Base-by-base conservation (phyloP, 35 echinoderm and acorn worm species). In the Apostichopus japonicus region DNA sequence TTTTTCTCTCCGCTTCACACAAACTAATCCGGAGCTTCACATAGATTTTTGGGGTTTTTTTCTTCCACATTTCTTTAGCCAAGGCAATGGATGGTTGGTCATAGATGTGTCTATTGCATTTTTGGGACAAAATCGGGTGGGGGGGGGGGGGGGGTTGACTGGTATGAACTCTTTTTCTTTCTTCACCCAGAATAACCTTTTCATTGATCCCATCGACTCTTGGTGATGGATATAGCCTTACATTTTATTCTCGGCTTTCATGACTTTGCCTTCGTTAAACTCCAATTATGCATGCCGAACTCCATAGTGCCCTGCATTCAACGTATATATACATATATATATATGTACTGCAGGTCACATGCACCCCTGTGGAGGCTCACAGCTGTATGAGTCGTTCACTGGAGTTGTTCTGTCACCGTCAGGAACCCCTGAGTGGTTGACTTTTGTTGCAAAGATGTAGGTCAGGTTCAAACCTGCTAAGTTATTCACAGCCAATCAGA, bases 401-500 rank as follows among this genome's bases (percentile, higher is more conserved):
- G 16, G 79, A 14, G 25, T 55, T 16, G 44, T 83, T 83, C 79
- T 10, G 33, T 54, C 44, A 21, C 44, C 19, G 44, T 17, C 51
- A 83, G 79, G 79, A 83, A 67, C 79, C 79, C 79, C 79, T 83
- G 79, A 51, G 51, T 51, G 54, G 79, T 16, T 54, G 54, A 83
- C 79, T 83, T 83, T 83, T 83, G 79, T 83, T 83, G 79, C 16
- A 17, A 9, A 53, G 79, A 83, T 83, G 54, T 83, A 83, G 79
- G 79, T 83, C 79, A 54, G 54, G 79, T 83, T 83, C 79, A 83
- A 83, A 83, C 24, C 79, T 83, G 79, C 54, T 83, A 24, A 83
- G 79, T 83, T 83, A 83, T 83, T 83, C 54, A 54, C 51, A 83
- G 79, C 27, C 27, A 44, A 10, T 17, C 63, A 10, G 2, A 67